Conservation (phyloP, 2,888 invertebrate genomes). For the Synergus itoensis region DNA sequence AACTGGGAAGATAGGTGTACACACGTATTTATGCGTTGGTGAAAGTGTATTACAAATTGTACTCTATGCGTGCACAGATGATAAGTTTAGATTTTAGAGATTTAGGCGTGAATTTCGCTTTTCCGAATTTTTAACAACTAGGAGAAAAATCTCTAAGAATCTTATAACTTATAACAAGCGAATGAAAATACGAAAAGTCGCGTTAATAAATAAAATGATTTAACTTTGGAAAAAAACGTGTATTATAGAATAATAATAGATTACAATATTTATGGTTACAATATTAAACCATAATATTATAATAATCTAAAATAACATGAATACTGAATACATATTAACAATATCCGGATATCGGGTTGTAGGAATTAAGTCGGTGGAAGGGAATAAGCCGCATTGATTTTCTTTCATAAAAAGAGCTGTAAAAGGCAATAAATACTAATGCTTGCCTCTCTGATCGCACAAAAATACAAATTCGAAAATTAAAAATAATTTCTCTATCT, state of each 20-base stretch:
- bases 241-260: conserved; percentile 66
- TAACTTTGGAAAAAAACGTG: conserved; percentile 48
- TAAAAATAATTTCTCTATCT: conserved; percentile 8
- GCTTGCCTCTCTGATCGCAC: neutral
- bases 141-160: neutral
- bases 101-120: neutral
- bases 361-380: conserved; percentile 51
- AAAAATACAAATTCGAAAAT: neutral
- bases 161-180: neutral
- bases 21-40: conserved; percentile 39
- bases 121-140: neutral
- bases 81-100: neutral
- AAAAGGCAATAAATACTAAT: neutral
- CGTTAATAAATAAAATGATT: neutral
- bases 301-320: conserved; percentile 68
- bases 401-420: conserved; percentile 3
- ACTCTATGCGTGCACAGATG: neutral
- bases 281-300: conserved; percentile 57
- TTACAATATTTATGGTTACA: conserved; percentile 57
- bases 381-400: conserved; percentile 55
- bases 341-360: conserved; percentile 52
- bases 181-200: neutral
- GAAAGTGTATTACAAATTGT: neutral
- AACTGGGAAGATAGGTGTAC: conserved; percentile 56
- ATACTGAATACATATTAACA: conserved; percentile 70